Conservation (phyloP, 2,113 vertebrate species). For the Peromyscus polionotus region DNA sequence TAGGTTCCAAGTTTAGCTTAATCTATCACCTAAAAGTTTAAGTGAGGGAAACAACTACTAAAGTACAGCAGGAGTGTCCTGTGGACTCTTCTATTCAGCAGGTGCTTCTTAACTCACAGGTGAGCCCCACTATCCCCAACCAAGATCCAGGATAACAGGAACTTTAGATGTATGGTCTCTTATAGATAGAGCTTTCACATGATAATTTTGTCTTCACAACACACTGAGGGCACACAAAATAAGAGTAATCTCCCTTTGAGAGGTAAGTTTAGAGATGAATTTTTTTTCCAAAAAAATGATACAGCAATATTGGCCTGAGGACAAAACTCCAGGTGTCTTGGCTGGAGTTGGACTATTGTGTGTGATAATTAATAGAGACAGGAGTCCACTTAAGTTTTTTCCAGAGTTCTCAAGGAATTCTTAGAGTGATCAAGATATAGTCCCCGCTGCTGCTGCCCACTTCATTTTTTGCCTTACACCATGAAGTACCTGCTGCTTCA, state of each 20-base stretch:
- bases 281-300: not conserved
- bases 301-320: not conserved
- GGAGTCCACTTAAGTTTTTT: not conserved
- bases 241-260: not conserved
- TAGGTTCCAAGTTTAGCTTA: not conserved
- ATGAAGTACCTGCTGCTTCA: rapidly evolving
- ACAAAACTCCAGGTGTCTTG: not conserved
- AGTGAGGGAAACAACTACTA: not conserved
- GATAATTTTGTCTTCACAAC: not conserved
- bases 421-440: not conserved
- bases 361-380: not conserved
- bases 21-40: not conserved
- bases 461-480: not conserved
- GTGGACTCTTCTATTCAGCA: not conserved
- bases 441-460: not conserved
- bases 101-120: not conserved
- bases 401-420: not conserved
- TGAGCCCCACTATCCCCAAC: not conserved
- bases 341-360: not conserved
- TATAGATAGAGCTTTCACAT: not conserved
- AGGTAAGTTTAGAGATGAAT: not conserved
- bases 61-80: not conserved
- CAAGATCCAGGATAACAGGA: not conserved
- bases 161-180: not conserved
- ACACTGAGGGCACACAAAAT: not conserved